A percentile compares a stretch with the other conserved stretches of the same genome.
Evolutionary conservation across 2,797 vertebrate genomes (phyloP).

Genomic region (Anisognathus igniventris): DNA sequence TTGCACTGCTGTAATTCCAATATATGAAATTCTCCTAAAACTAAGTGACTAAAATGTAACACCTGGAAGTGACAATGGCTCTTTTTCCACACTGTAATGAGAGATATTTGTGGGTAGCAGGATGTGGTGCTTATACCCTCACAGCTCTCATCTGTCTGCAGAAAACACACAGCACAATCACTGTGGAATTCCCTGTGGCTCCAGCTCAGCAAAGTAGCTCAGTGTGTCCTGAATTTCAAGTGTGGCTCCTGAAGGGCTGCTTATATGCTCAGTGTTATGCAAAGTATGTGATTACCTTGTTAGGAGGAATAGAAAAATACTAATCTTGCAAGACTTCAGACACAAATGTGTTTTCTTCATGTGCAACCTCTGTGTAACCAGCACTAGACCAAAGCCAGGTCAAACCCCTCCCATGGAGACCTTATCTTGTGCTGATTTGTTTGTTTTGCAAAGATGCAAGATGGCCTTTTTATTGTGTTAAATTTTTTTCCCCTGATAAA

Average conservation of each 20-base stretch:
- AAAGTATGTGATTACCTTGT: background rate
- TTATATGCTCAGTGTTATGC: background rate
- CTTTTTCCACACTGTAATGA: background rate
- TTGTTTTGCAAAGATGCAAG: constrained; percentile 5
- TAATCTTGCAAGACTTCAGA: background rate
- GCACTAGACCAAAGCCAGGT: background rate
- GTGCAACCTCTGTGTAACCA: background rate
- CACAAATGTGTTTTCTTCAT: background rate
- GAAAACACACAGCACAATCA: background rate
- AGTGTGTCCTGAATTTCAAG: constrained; percentile 41
- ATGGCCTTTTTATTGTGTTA: background rate
- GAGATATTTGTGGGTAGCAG: background rate
- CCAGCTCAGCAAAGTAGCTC: background rate
- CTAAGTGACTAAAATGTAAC: background rate
- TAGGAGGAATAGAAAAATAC: background rate
- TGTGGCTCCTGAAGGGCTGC: background rate
- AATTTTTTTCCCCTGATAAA: background rate
- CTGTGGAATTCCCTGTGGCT: background rate
- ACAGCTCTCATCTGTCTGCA: background rate
- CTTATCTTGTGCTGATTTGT: background rate
- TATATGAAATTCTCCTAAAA: background rate
- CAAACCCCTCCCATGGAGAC: background rate
- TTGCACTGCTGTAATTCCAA: background rate
- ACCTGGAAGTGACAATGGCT: background rate
- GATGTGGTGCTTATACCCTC: background rate